A percentile compares a stretch with the other conserved stretches of the same genome.
Evolutionary conservation across 1,140 invertebrate genomes (phyloP).

Genomic region (Drosophila fuyamai): DNA sequence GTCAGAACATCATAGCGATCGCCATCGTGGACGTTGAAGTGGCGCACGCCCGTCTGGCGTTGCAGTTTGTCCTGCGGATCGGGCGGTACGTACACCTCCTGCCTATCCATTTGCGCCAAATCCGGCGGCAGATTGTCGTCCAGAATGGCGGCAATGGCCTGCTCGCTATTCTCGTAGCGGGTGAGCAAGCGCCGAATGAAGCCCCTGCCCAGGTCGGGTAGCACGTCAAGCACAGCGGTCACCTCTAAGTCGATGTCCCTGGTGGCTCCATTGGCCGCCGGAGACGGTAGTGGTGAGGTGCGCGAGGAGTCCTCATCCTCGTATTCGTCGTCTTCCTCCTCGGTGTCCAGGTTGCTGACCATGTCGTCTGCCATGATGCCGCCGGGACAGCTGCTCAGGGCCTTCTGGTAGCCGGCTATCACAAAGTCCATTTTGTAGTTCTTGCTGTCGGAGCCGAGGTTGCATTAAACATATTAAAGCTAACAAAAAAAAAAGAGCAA

Average conservation of each 20-base stretch:
- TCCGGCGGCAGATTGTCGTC: constrained; percentile 89
- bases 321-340: constrained; percentile 20
- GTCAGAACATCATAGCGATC: constrained; percentile 92
- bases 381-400: constrained; percentile 40
- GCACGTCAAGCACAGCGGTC: constrained; percentile 87
- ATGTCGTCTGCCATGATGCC: constrained; percentile 58
- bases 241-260: constrained; percentile 78
- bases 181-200: constrained; percentile 90
- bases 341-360: constrained; percentile 24
- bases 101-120: constrained; percentile 85
- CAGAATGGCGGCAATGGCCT: constrained; percentile 92
- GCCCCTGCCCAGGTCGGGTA: constrained; percentile 92
- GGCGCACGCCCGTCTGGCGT: constrained; percentile 86
- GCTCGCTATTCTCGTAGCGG: constrained; percentile 89
- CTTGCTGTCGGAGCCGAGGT: constrained; percentile 85
- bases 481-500: constrained; percentile 40
- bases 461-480: not conserved
- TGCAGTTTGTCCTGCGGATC: constrained; percentile 86
- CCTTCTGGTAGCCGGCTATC: constrained; percentile 76
- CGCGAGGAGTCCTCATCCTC: constrained; percentile 3
- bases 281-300: constrained; percentile 12
- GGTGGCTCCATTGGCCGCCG: constrained; percentile 14
- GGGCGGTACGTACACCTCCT: constrained; percentile 85
- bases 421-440: constrained; percentile 86
- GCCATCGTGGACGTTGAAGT: constrained; percentile 90